Percentiles rank a stretch among this genome's conserved stretches.
phyloP scores from a whole-genome alignment of 2,113 vertebrate species.

The Irena cyanogastra region DNA sequence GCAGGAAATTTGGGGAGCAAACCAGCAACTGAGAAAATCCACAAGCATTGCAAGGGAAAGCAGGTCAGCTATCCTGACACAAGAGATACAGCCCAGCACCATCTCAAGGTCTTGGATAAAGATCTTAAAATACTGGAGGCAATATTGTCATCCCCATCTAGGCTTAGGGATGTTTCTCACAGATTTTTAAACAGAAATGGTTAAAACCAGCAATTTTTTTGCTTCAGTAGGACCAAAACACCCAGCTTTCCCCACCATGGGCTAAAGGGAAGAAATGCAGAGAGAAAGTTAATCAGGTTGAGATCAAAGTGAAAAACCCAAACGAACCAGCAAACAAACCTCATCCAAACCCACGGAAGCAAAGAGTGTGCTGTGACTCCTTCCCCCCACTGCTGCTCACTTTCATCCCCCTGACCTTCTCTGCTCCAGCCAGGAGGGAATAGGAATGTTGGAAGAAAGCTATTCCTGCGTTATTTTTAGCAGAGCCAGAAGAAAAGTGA shows the following conservation, averaged over 20 bases:
- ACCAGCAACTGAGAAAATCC: neutral
- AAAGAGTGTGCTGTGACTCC: neutral
- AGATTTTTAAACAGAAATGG: neutral
- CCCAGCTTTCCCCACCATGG: neutral
- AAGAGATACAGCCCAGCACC: neutral
- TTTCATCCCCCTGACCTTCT: conserved; percentile 50
- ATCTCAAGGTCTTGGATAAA: neutral
- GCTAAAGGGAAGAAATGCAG: neutral
- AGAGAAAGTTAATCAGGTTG: neutral
- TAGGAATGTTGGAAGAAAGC: conserved; percentile 28
- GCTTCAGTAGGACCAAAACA: neutral
- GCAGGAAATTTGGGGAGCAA: neutral
- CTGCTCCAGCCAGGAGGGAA: conserved; percentile 11
- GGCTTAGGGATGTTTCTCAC: neutral
- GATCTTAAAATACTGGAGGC: neutral
- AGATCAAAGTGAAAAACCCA: neutral
- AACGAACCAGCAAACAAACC: neutral
- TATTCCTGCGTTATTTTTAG: conserved; percentile 49
- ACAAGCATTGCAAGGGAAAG: neutral
- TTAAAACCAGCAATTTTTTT: neutral
- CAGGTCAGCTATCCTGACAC: neutral
- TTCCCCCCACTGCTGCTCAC: neutral
- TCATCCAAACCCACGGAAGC: neutral
- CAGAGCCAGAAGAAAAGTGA: conserved; percentile 38
- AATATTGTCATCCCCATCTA: neutral